Percentiles rank a stretch among this genome's conserved stretches.
phyloP scores from a whole-genome alignment of 2,888 invertebrate species.

The Dolomedes plantarius region DNA sequence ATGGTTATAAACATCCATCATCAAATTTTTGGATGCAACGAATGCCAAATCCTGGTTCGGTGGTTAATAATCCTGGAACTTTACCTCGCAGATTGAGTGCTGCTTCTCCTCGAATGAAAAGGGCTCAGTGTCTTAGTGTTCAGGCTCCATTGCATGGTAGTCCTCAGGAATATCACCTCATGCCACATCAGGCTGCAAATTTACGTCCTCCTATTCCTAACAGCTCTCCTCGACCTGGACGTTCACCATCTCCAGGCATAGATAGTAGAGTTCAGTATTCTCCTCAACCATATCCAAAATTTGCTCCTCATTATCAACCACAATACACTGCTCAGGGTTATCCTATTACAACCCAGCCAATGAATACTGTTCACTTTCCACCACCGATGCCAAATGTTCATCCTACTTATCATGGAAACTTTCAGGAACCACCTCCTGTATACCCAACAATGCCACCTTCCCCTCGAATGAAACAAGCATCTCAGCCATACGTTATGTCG shows the following conservation, averaged over 20 bases:
- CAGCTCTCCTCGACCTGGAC: constrained; percentile 53
- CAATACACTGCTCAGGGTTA: constrained; percentile 31
- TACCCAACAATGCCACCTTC: constrained; percentile 58
- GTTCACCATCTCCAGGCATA: constrained; percentile 55
- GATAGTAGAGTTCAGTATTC: constrained; percentile 47
- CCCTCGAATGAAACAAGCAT: constrained; percentile 40
- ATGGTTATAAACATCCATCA: constrained; percentile 55
- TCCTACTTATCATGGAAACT: constrained; percentile 40
- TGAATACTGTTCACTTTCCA: constrained; percentile 43
- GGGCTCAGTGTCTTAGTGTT: constrained; percentile 60
- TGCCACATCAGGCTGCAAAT: constrained; percentile 40
- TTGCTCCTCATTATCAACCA: constrained; percentile 45
- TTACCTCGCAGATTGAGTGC: constrained; percentile 38
- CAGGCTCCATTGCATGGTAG: constrained; percentile 61
- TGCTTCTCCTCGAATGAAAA: constrained; percentile 54
- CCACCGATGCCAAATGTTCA: constrained; percentile 34
- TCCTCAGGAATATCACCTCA: constrained; percentile 61
- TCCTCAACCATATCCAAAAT: constrained; percentile 62
- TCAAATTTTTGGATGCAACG: constrained; percentile 46
- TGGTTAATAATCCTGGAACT: constrained; percentile 38
- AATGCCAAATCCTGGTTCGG: constrained; percentile 16
- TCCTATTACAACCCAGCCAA: constrained; percentile 60
- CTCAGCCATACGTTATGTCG: constrained; percentile 31
- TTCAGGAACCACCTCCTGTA: constrained; percentile 17
- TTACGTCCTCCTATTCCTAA: constrained; percentile 25